Base-by-base conservation (phyloP, 2,113 vertebrate species). In the Cochlearius cochlearius region DNA sequence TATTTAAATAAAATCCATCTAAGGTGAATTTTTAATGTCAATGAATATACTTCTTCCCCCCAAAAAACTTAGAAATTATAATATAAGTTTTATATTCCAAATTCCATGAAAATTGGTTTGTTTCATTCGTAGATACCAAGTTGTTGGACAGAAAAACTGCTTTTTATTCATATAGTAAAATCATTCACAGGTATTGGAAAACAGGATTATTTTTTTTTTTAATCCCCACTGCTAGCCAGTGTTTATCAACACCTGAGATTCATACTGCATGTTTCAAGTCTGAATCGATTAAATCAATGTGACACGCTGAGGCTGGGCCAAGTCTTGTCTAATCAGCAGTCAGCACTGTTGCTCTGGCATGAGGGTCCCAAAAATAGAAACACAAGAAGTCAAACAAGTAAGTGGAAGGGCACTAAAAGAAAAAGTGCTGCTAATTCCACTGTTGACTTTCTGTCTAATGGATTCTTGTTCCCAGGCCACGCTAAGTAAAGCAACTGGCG, bases 401-500 rank as follows among this genome's bases (percentile, higher is more conserved):
- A 96, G 93, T 86, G 95, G 97, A 97, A 97, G 96, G 79, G 96
- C 92, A 97, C 90, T 96, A 96, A 95, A 94, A 97, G 94, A 96
- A 97, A 97, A 97, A 97, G 96, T 96, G 87, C 91, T 96, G 94
- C 71, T 97, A 94, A 94, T 95, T 97, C 94, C 97, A 96, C 94
- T 97, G 96, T 95, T 97, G 96, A 97, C 95, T 97, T 97, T 97
- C 97, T 96, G 95, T 98, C 92, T 97, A 97, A 95, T 97, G 96
- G 96, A 97, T 97, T 98, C 97, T 95, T 96, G 97, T 98, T 98
- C 96, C 97, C 96, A 97, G 97, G 93, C 96, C 47, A 87, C 39
- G 30, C 96, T 95, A 96, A 98, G 96, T 95, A 94, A 96, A 98
- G 92, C 97, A 98, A 97, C 97, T 98, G 98, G 97, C 90, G 3